A percentile compares a stretch with the other conserved stretches of the same genome.
phyloP scores from a whole-genome alignment of 2,888 invertebrate species.

The Ectemnius continuus region DNA sequence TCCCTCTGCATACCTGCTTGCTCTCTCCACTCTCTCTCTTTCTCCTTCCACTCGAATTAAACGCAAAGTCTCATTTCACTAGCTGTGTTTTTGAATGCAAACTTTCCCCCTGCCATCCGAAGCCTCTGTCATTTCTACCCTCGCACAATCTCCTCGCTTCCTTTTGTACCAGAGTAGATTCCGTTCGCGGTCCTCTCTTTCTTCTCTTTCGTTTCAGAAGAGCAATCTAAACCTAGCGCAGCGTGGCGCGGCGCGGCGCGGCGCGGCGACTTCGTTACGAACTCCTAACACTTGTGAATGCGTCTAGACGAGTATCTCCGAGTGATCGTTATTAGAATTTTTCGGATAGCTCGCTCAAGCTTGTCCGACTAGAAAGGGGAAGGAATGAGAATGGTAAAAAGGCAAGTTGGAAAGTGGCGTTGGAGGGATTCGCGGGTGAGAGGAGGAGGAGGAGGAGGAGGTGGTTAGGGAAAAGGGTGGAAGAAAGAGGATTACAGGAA shows the following conservation, averaged over 20 bases:
- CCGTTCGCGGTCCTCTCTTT: too few species aligned
- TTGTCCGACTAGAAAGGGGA: constrained; percentile 32
- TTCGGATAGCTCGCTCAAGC: neutral
- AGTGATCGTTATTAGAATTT: neutral
- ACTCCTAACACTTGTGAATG: too few species aligned
- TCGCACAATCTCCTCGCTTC: neutral
- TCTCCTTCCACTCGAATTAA: too few species aligned
- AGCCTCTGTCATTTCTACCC: neutral
- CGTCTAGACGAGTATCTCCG: too few species aligned
- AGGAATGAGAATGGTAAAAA: constrained; percentile 37
- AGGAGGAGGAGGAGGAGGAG: constrained; percentile 61
- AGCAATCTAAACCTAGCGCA: too few species aligned
- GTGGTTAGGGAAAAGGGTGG: constrained; percentile 32
- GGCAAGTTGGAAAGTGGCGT: constrained; percentile 61
- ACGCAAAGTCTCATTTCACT: too few species aligned
- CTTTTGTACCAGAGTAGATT: neutral
- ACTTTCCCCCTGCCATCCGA: too few species aligned
- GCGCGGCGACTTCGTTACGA: too few species aligned
- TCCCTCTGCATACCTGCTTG: constrained; percentile 12
- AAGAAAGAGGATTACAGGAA: neutral
- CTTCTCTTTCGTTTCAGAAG: too few species aligned
- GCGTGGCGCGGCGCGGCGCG: too few species aligned
- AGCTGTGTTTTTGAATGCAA: too few species aligned
- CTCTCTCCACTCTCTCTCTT: constrained; percentile 3
- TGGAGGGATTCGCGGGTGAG: constrained; percentile 67